Conservation (phyloP, 1,140 invertebrate species). For the Acromyrmex echinatior region DNA sequence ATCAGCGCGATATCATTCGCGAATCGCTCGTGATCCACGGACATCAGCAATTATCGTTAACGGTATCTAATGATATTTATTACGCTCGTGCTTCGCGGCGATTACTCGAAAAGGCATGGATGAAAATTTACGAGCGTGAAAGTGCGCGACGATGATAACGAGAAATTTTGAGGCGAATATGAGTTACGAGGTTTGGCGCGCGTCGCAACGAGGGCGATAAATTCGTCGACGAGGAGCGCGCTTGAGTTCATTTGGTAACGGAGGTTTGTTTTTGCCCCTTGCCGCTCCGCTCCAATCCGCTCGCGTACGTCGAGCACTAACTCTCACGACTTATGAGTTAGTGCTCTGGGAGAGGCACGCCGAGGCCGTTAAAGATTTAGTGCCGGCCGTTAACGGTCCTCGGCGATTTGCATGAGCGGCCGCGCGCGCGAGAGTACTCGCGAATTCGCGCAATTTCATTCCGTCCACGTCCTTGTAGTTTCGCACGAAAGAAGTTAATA, state of each 20-base stretch:
- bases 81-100: slow-evolving; percentile 46
- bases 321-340: slow-evolving; percentile 77
- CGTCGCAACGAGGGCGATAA: slow-evolving; percentile 61
- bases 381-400: slow-evolving; percentile 76
- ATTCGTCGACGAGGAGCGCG: slow-evolving; percentile 63
- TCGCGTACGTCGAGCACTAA: slow-evolving; percentile 64
- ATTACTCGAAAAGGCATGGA: slow-evolving; percentile 37
- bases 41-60: slow-evolving; percentile 50
- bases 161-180: slow-evolving; percentile 52
- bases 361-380: slow-evolving; percentile 76
- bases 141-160: slow-evolving; percentile 49
- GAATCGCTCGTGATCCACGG: slow-evolving; percentile 50
- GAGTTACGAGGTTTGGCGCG: slow-evolving; percentile 41
- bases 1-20: slow-evolving; percentile 4
- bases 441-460: slow-evolving; percentile 49
- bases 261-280: slow-evolving; percentile 72
- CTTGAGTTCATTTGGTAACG: slow-evolving; percentile 73
- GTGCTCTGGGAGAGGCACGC: slow-evolving; percentile 72
- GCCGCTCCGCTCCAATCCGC: slow-evolving; percentile 51
- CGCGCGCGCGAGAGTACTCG: slow-evolving; percentile 14
- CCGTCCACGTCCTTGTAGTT: not conserved
- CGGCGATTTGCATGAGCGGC: slow-evolving; percentile 70
- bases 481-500: not conserved
- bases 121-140: slow-evolving; percentile 54
- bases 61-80: slow-evolving; percentile 53